Evolutionary conservation across 2,113 vertebrate species (phyloP).

Genomic region (Pseudopodoces humilis): DNA sequence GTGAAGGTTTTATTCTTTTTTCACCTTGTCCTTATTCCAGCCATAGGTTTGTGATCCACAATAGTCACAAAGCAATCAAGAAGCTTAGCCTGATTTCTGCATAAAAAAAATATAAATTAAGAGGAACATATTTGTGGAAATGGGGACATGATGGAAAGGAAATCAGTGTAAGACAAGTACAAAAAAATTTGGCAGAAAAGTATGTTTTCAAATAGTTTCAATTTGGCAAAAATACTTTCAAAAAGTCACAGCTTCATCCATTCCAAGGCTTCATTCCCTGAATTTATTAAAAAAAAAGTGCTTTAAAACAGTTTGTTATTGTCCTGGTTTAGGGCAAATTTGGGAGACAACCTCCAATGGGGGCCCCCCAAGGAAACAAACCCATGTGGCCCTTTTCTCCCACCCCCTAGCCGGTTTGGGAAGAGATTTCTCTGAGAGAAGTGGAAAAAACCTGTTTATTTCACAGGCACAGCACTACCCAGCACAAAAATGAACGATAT

Average conservation of each 20-base stretch:
- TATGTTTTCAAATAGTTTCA: not conserved
- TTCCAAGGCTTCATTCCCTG: not conserved
- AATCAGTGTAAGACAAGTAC: not conserved
- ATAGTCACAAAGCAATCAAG: not conserved
- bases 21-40: not conserved
- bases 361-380: too few species aligned
- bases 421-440: too few species aligned
- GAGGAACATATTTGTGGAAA: not conserved
- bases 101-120: not conserved
- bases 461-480: too few species aligned
- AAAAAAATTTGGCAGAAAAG: not conserved
- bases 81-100: not conserved
- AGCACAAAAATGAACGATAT: too few species aligned
- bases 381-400: too few species aligned
- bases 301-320: not conserved
- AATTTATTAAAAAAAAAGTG: not conserved
- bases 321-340: too few species aligned
- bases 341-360: too few species aligned
- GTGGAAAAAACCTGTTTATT: too few species aligned
- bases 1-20: not conserved
- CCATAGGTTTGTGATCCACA: not conserved
- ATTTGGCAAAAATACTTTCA: not conserved
- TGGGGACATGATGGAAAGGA: not conserved
- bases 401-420: too few species aligned
- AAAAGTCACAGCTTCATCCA: not conserved